phyloP scores from a whole-genome alignment of 2,888 invertebrate genomes.

The Erebia epiphron region DNA sequence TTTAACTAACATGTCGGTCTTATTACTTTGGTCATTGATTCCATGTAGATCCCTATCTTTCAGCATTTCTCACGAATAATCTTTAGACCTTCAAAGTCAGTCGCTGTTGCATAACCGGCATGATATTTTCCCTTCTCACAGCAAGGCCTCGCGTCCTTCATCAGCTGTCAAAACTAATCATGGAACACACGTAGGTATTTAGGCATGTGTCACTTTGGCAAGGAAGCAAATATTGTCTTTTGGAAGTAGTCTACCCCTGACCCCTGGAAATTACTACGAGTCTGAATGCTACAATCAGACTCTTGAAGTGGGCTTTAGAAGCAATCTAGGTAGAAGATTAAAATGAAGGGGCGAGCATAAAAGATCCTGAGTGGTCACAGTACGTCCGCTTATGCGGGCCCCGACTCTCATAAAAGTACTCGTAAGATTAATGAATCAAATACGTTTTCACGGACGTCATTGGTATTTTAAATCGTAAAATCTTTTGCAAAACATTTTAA shows the following conservation, averaged over 20 bases:
- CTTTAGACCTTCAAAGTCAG: too few species aligned
- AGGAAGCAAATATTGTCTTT: neutral
- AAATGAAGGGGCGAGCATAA: constrained; percentile 7
- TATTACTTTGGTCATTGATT: too few species aligned
- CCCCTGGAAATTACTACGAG: neutral
- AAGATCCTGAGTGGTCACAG: constrained; percentile 6
- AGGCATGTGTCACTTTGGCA: neutral
- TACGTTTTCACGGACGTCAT: neutral
- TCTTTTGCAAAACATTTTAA: too few species aligned
- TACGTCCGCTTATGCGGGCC: constrained; percentile 12
- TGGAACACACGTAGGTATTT: too few species aligned
- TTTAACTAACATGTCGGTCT: too few species aligned
- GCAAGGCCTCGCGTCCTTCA: too few species aligned
- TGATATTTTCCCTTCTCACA: too few species aligned
- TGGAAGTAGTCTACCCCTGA: neutral
- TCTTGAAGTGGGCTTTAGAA: constrained; percentile 2
- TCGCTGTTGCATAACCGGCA: too few species aligned
- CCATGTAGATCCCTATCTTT: too few species aligned
- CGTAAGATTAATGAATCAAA: neutral
- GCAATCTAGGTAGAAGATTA: constrained; percentile 10
- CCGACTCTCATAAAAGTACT: neutral
- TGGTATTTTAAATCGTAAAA: neutral
- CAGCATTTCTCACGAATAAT: too few species aligned
- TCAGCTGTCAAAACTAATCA: too few species aligned
- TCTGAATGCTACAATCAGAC: constrained; percentile 11